Evolutionary conservation across 2,113 vertebrate species (phyloP), one percentile per base, ranked within the genome.

Genomic region (Centrocercus urophasianus): DNA sequence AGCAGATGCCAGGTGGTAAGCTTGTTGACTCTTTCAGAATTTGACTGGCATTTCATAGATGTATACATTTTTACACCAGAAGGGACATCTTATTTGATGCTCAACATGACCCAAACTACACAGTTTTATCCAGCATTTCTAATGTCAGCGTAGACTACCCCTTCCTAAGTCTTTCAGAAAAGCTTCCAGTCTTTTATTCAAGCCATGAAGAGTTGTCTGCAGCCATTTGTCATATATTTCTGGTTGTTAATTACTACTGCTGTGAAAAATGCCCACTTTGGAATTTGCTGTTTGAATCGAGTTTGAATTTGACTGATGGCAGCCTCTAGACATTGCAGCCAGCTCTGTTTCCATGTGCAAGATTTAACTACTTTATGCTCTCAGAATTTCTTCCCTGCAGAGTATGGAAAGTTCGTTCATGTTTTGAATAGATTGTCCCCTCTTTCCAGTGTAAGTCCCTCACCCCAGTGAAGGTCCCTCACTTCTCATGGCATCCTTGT

Each of bases 11-110:
- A 27, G 4, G 14, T 69, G 61, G 54, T 32, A 75, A 80, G 20
- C 65, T 91, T 88, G 79, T 86, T 94, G 88, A 86, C 48, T 90
- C 43, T 65, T 61, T 72, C 70, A 76, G 66, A 79, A 54, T 94
- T 86, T 83, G 66, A 50, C 66, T 81, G 40, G 9, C 45, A 24
- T 77, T 93, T 88, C 36, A 20, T 22, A 78, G 69, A 18, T 78
- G 47, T 57, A 22, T 42, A 59, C 14, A 19, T 65, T 94, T 94
- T 77, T 59, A 83, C 12, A 71, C 47, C 43, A 43, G 56, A 82
- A 83, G 75, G 82, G 75, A 89, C 82, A 71, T 70, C 36, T 88
- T 0, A 0, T n/a, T 67, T 87, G 50, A 76, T 0, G 0, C 45
- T 77, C 10, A 28, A 7, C 21, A 28, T 61, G 61, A 75, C 72